Evolutionary conservation across 2,113 vertebrate species (phyloP).

Genomic region (Morone chrysops): DNA sequence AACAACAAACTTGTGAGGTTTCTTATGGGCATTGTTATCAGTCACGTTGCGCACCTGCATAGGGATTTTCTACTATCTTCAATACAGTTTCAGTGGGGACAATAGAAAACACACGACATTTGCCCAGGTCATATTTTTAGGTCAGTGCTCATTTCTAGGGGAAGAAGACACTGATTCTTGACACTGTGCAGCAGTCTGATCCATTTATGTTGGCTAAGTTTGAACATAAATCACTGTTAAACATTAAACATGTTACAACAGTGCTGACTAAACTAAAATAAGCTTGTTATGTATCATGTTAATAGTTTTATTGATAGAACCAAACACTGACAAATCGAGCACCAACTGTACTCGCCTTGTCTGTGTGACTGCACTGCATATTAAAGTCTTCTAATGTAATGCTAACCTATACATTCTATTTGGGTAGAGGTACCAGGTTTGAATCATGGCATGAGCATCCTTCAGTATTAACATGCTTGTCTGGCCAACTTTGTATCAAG

Average conservation of each 20-base stretch:
- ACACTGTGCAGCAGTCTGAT: not conserved
- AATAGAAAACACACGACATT: not conserved
- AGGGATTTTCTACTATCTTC: not conserved
- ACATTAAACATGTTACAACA: not conserved
- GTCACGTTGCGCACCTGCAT: slow-evolving; percentile 2
- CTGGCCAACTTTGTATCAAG: slow-evolving; percentile 31
- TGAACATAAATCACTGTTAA: not conserved
- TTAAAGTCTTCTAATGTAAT: slow-evolving; percentile 3
- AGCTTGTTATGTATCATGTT: slow-evolving; percentile 4
- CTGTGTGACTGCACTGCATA: slow-evolving; percentile 11
- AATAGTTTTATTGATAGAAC: not conserved
- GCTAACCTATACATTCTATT: slow-evolving; percentile 40
- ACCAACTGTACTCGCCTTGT: not conserved
- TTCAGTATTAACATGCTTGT: slow-evolving; percentile 12
- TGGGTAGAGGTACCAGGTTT: slow-evolving; percentile 11
- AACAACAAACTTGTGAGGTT: slow-evolving; percentile 14
- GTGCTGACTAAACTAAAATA: not conserved
- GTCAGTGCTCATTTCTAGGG: not conserved
- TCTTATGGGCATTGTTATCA: slow-evolving; percentile 5
- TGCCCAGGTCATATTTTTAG: not conserved
- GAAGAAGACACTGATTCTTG: not conserved
- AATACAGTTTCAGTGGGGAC: not conserved
- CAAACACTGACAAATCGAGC: not conserved
- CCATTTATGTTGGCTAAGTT: not conserved
- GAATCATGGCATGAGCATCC: slow-evolving; percentile 21